These are phyloP conservation scores for Steromphala cineraria DNA, from an alignment of 2,888 invertebrate species.

Conservation along the genomic window DNA sequence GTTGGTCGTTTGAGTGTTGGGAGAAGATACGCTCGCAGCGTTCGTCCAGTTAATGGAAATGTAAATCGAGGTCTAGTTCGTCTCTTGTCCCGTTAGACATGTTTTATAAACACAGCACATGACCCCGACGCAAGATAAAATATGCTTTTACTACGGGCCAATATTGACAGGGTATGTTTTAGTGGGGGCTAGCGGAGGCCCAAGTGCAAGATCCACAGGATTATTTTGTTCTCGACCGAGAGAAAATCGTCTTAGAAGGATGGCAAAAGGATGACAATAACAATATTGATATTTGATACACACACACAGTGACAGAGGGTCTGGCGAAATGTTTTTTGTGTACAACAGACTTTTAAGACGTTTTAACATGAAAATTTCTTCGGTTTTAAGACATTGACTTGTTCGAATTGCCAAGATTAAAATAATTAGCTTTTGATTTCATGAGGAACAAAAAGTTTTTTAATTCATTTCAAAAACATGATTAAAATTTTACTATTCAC, in stretches of 20 bases:
- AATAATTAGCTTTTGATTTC: too few relatives aligned
- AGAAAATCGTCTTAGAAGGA: background rate
- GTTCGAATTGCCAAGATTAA: too few relatives aligned
- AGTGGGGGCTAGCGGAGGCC: background rate
- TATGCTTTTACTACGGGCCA: conserved; percentile 22
- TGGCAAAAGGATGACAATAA: background rate
- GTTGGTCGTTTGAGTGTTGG: background rate
- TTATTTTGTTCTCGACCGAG: background rate
- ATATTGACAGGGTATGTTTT: conserved; percentile 11
- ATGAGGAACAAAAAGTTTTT: too few relatives aligned
- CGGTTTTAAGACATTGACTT: too few relatives aligned
- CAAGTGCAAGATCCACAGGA: background rate
- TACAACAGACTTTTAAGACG: too few relatives aligned
- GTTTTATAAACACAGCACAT: conserved; percentile 20
- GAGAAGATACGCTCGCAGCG: conserved; percentile 9
- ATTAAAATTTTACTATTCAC: too few relatives aligned
- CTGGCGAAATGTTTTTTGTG: too few relatives aligned
- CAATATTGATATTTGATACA: background rate
- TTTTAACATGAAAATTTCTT: too few relatives aligned
- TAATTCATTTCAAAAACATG: too few relatives aligned
- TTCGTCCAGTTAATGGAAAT: background rate
- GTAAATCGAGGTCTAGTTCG: background rate
- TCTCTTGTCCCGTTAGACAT: conserved; percentile 19
- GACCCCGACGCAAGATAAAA: conserved; percentile 19
- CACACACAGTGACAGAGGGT: too few relatives aligned